Percentiles rank a stretch among this genome's conserved stretches.
Evolutionary conservation across 2,888 invertebrate species (phyloP).

Genomic region (Desoria tigrina): DNA sequence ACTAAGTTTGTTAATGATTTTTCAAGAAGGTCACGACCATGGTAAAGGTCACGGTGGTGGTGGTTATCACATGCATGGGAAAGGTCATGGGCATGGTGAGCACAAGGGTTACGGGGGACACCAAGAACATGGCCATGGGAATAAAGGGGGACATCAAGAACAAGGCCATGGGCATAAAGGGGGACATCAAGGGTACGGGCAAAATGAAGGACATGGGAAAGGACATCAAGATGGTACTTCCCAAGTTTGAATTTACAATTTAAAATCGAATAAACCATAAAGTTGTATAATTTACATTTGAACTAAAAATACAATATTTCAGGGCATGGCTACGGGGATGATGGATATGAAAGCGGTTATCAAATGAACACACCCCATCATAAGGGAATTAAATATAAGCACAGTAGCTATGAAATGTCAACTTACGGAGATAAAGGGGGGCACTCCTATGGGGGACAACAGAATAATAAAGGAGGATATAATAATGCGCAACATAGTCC

Average conservation of each 20-base stretch:
- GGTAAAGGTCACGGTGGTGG: constrained; percentile 22
- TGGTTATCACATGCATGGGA: background rate
- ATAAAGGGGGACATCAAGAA: background rate
- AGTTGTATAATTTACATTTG: no score
- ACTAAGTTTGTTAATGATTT: no score
- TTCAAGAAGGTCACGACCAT: constrained; percentile 1
- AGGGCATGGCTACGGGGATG: background rate
- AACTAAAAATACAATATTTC: no score
- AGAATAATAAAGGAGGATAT: constrained; percentile 14
- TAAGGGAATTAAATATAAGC: constrained; percentile 26
- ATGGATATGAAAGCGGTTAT: constrained; percentile 8
- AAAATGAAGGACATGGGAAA: constrained; percentile 3
- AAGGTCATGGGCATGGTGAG: constrained; percentile 15
- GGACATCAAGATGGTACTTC: constrained; percentile 8
- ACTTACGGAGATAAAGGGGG: constrained; percentile 25
- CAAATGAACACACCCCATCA: background rate
- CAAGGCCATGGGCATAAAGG: background rate
- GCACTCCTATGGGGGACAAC: background rate
- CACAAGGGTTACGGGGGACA: background rate
- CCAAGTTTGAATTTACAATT: background rate
- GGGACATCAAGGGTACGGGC: constrained; percentile 8
- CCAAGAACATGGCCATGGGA: constrained; percentile 6
- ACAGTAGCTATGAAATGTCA: constrained; percentile 20
- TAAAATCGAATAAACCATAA: no score
- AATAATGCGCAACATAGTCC: constrained; percentile 7